Evolutionary conservation across 2,113 vertebrate species (phyloP), one percentile per base, ranked within the genome.

Genomic region (Motacilla tschutschensis): DNA sequence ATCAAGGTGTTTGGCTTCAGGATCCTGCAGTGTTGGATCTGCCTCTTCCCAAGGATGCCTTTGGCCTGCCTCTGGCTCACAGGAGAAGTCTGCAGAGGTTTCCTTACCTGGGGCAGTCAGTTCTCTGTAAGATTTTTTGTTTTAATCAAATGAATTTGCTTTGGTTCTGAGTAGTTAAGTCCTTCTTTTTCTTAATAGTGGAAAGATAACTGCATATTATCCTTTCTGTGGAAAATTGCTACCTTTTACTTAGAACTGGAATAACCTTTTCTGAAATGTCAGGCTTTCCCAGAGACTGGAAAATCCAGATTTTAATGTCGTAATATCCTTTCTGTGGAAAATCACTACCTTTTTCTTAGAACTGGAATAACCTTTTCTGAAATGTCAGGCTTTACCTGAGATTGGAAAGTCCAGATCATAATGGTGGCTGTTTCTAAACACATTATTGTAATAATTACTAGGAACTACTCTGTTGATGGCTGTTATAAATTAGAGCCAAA

Each of bases 241-340:
- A 33, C 33, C 18, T 90, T 84, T 76, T 66, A 38, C 43, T 81
- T 79, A 79, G 51, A 62, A 83, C n/a, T 50, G 28, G 55, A 79
- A 46, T 86, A 88, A 83, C 19, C 17, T 90, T 89, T 90, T 80
- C 50, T 62, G 74, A 91, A 84, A 86, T 47, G 41, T 43, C 63
- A 90, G 59, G 51, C 35, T 79, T 79, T 72, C 28, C 63, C 79
- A 79, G 63, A 84, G 46, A 60, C 9, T 71, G 50, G 80, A 60
- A 83, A 85, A 92, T 60, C 54, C 66, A 46, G 43, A 38, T 46
- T 40, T 85, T 89, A 41, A 59, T n/a, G 55, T 72, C 1, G 17
- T 70, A 74, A 88, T 74, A 48, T 44, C 15, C 48, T 63, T 83
- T 80, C n/a, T 21, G 12, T 64, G 53, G 70, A 80, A 90, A 81